Conservation (phyloP, 2,888 invertebrate species). For the Petrolisthes cinctipes region DNA sequence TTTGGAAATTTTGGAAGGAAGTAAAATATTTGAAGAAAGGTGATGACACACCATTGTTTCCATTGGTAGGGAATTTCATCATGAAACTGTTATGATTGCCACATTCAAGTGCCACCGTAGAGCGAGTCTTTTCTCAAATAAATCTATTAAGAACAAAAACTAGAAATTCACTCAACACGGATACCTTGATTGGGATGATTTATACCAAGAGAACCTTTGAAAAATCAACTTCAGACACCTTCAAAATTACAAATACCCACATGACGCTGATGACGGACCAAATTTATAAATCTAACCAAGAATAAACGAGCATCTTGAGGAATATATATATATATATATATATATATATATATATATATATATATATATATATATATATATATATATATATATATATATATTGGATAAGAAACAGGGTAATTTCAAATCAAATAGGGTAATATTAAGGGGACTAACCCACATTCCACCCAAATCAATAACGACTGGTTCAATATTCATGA, state of each 20-base stretch:
- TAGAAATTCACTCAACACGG: conserved; percentile 36
- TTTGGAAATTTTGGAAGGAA: conserved; percentile 20
- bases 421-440: no score
- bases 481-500: no score
- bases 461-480: no score
- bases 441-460: no score
- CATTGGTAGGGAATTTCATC: conserved; percentile 10
- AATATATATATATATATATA: no score
- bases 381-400: no score
- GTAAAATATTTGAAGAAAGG: conserved; percentile 35
- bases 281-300: background rate
- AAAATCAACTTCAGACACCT: conserved; percentile 23
- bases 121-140: conserved; percentile 36
- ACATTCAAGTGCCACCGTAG: conserved; percentile 45
- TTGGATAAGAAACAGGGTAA: no score
- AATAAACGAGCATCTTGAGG: background rate
- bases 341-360: no score
- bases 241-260: conserved; percentile 59
- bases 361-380: no score
- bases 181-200: conserved; percentile 39
- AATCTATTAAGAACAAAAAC: conserved; percentile 39
- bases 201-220: conserved; percentile 29
- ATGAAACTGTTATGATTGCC: conserved; percentile 29
- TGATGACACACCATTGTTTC: conserved; percentile 24
- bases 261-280: conserved; percentile 47